A percentile compares a stretch with the other conserved stretches of the same genome.
These are phyloP conservation scores for Proteles cristata DNA, from an alignment of 2,113 vertebrate genomes.

Conservation along the genomic window DNA sequence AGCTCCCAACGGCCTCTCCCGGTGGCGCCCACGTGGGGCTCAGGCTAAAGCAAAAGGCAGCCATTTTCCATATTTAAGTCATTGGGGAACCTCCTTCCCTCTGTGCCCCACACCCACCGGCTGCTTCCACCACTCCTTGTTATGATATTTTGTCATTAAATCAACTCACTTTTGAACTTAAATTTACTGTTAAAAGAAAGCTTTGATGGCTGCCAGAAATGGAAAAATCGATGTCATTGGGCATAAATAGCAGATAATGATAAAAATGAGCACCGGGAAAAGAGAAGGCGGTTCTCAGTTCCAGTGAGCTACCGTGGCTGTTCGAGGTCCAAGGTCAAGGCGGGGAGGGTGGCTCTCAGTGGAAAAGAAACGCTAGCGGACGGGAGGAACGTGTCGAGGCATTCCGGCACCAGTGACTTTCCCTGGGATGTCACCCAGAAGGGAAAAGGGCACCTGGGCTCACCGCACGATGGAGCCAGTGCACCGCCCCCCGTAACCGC, in stretches of 20 bases:
- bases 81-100: fast-evolving
- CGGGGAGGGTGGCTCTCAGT: background rate
- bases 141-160: background rate
- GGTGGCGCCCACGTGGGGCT: fast-evolving
- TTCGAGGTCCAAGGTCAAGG: background rate
- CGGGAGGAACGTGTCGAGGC: background rate
- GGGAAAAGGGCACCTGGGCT: background rate
- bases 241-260: background rate
- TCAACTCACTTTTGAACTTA: background rate
- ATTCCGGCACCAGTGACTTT: background rate
- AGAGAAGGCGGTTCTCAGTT: background rate
- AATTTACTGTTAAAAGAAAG: slow-evolving; percentile 2
- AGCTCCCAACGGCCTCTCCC: fast-evolving
- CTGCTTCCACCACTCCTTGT: background rate
- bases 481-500: background rate
- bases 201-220: background rate
- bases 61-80: background rate
- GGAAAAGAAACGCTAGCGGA: background rate
- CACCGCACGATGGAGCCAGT: fast-evolving
- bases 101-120: background rate
- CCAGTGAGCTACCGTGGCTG: too few relatives aligned
- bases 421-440: background rate
- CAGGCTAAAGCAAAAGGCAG: background rate
- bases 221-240: background rate
- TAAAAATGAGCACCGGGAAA: background rate